Percentiles rank a stretch among this genome's conserved stretches.
Conservation (phyloP, 2,888 invertebrate genomes). For the Pemphredon lugubris region DNA sequence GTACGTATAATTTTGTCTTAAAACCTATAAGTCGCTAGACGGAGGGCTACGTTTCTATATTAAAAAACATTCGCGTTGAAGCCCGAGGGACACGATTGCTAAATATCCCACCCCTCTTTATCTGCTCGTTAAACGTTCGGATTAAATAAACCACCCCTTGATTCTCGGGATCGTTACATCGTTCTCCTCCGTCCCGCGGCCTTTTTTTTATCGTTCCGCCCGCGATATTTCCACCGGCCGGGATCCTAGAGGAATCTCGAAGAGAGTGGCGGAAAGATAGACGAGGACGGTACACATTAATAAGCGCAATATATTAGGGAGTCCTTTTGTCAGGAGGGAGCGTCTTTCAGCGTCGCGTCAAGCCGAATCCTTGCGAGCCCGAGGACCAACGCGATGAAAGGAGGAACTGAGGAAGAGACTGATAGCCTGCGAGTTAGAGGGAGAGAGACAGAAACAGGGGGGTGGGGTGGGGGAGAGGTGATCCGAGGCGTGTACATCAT, state of each 20-base stretch:
- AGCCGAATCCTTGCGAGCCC: constrained; percentile 63
- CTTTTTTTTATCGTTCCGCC: constrained; percentile 30
- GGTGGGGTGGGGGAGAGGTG: too few relatives aligned
- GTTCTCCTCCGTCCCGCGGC: background rate
- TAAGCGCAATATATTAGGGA: constrained; percentile 79
- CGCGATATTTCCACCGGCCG: constrained; percentile 32
- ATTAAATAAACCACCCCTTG: too few relatives aligned
- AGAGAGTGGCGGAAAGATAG: constrained; percentile 47
- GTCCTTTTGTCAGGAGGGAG: constrained; percentile 74
- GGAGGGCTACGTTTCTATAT: too few relatives aligned
- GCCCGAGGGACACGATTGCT: too few relatives aligned
- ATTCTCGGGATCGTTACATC: background rate
- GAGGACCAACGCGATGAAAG: constrained; percentile 56
- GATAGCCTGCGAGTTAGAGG: constrained; percentile 31
- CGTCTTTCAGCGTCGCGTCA: constrained; percentile 73
- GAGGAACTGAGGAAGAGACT: constrained; percentile 27
- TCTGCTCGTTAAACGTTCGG: too few relatives aligned
- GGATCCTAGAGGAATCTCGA: constrained; percentile 8
- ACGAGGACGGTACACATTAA: constrained; percentile 70
- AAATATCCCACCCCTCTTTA: too few relatives aligned
- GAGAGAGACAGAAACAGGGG: too few relatives aligned
- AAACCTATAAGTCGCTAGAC: too few relatives aligned
- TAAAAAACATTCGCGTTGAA: too few relatives aligned
- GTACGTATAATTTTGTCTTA: too few relatives aligned
- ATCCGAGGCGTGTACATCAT: constrained; percentile 37